Conservation (phyloP, 2,113 vertebrate genomes). For the Entosphenus tridentatus region DNA sequence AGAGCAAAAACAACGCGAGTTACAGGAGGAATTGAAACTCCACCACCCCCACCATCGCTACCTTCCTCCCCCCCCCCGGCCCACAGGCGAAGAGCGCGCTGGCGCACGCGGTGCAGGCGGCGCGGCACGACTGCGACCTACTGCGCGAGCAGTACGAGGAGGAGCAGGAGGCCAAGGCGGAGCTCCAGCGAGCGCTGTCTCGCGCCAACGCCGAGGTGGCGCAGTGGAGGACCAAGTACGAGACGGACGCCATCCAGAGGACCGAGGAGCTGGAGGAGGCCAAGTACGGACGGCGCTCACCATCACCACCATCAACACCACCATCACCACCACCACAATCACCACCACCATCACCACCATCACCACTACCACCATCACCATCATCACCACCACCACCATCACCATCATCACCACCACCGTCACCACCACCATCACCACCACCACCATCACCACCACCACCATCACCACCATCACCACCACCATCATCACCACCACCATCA, state of each 20-base stretch:
- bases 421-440: no score
- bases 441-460: no score
- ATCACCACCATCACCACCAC: no score
- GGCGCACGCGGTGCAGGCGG: slow-evolving; percentile 30
- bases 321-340: no score
- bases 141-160: slow-evolving; percentile 31
- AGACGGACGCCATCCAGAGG: slow-evolving; percentile 71
- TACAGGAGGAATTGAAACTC: no score
- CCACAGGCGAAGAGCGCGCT: slow-evolving; percentile 21
- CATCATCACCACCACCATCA: no score
- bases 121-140: slow-evolving; percentile 30
- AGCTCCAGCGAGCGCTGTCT: slow-evolving; percentile 28
- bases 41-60: not conserved
- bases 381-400: no score
- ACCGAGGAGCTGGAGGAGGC: slow-evolving; percentile 40
- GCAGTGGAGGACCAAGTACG: slow-evolving; percentile 26
- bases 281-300: not conserved
- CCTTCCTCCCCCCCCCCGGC: not conserved
- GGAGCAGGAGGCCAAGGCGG: slow-evolving; percentile 26
- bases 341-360: no score
- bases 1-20: no score
- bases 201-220: slow-evolving; percentile 37
- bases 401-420: no score
- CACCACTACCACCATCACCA: no score
- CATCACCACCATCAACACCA: no score